Evolutionary conservation across 1,140 invertebrate genomes (phyloP).

Genomic region (Alviniconcha marisindica): DNA sequence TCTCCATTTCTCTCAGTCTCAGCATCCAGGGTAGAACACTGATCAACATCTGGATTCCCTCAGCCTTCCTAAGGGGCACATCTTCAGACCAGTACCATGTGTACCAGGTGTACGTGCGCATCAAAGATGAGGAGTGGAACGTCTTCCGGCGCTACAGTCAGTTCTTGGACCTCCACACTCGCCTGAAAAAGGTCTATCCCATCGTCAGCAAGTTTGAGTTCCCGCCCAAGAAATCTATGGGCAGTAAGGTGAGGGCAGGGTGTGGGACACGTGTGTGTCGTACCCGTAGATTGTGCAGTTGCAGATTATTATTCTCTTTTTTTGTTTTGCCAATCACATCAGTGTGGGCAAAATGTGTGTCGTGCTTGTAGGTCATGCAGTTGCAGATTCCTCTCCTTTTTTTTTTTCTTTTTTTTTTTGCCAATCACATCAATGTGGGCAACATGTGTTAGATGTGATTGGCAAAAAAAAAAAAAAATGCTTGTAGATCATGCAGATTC

Average conservation of each 20-base stretch:
- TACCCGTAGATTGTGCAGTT: too few species aligned
- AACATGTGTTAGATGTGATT: too few species aligned
- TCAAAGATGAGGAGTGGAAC: slow-evolving; percentile 94
- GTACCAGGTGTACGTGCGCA: slow-evolving; percentile 86
- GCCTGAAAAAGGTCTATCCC: slow-evolving; percentile 88
- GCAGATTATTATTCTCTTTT: too few species aligned
- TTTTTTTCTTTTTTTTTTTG: too few species aligned
- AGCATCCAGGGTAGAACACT: slow-evolving; percentile 74
- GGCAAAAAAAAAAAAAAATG: too few species aligned
- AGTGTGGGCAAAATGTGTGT: too few species aligned
- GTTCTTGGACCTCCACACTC: slow-evolving; percentile 88
- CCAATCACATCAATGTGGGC: too few species aligned
- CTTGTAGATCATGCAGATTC: too few species aligned
- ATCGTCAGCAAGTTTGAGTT: slow-evolving; percentile 89
- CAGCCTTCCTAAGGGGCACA: slow-evolving; percentile 88
- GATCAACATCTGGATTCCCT: slow-evolving; percentile 94
- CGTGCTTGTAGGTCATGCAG: too few species aligned
- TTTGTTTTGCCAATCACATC: too few species aligned
- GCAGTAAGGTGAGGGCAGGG: slow-evolving; percentile 90
- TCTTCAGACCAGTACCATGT: slow-evolving; percentile 62
- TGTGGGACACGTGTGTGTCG: too few species aligned
- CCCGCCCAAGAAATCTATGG: slow-evolving; percentile 94
- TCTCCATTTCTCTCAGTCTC: not conserved
- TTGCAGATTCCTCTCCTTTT: too few species aligned
- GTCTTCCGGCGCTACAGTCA: slow-evolving; percentile 94